phyloP scores from a whole-genome alignment of 1,140 invertebrate genomes.

The Diprion similis region DNA sequence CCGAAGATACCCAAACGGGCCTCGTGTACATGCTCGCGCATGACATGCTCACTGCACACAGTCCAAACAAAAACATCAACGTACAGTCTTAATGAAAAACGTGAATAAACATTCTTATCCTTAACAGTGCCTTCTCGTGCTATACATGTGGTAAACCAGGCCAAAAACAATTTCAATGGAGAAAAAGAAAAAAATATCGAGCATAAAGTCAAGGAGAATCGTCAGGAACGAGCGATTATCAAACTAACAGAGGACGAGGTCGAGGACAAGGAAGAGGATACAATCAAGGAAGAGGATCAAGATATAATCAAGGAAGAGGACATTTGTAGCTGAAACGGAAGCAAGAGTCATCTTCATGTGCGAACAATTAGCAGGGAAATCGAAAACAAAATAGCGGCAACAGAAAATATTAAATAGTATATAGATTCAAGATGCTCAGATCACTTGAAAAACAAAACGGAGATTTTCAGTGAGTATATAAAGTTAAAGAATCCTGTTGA shows the following conservation, averaged over 20 bases:
- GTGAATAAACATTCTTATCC: too few relatives aligned
- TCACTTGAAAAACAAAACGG: background rate
- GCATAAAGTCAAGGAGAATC: background rate
- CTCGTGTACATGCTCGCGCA: too few relatives aligned
- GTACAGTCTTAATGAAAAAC: too few relatives aligned
- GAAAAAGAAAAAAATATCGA: background rate
- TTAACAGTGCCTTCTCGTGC: background rate
- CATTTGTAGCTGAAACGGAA: background rate
- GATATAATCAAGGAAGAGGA: conserved; percentile 1
- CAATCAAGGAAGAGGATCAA: conserved; percentile 1
- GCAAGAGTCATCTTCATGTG: background rate
- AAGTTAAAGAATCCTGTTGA: background rate
- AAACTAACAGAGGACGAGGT: background rate
- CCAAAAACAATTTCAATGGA: background rate
- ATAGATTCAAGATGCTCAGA: background rate
- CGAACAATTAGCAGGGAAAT: background rate
- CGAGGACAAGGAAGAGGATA: background rate
- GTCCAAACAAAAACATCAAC: too few relatives aligned
- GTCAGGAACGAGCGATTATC: background rate
- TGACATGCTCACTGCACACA: too few relatives aligned
- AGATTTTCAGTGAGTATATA: background rate
- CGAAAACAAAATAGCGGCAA: background rate
- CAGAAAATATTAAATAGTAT: background rate
- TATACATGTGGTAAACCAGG: background rate
- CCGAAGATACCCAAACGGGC: too few relatives aligned